Evolutionary conservation across 2,888 invertebrate genomes (phyloP).

Genomic region (Cantharis lateralis): DNA sequence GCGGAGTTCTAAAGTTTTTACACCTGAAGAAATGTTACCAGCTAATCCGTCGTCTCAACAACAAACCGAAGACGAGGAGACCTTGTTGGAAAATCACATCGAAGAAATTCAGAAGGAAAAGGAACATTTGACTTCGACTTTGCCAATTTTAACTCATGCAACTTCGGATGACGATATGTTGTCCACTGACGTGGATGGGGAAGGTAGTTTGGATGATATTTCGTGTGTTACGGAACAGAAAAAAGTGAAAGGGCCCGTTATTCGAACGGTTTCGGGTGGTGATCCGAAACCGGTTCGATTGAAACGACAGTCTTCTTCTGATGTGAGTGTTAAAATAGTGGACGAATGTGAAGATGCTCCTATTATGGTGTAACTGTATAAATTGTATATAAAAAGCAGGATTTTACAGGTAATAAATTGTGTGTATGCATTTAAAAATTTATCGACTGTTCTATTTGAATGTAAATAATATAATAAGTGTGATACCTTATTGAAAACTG

Average conservation of each 20-base stretch:
- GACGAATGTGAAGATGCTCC: constrained; percentile 55
- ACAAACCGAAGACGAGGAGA: constrained; percentile 70
- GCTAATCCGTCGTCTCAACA: constrained; percentile 45
- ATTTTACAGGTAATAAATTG: constrained; percentile 26
- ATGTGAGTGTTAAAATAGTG: constrained; percentile 50
- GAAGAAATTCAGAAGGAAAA: constrained; percentile 83
- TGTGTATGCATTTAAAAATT: constrained; percentile 20
- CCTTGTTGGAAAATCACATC: constrained; percentile 75
- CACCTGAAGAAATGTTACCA: constrained; percentile 59
- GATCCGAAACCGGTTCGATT: constrained; percentile 47
- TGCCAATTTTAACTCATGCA: constrained; percentile 80
- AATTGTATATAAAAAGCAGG: constrained; percentile 24
- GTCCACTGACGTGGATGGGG: constrained; percentile 80
- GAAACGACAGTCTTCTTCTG: constrained; percentile 55
- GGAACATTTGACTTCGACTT: constrained; percentile 75
- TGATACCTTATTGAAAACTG: constrained; percentile 32
- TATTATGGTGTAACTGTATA: constrained; percentile 53
- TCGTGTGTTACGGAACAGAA: constrained; percentile 52
- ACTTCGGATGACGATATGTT: constrained; percentile 89
- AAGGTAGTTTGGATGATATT: constrained; percentile 72
- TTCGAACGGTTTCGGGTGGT: constrained; percentile 53
- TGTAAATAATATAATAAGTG: constrained; percentile 32
- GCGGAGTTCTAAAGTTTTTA: constrained; percentile 73
- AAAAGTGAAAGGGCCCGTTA: constrained; percentile 48
- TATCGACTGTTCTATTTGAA: constrained; percentile 26